phyloP scores from a whole-genome alignment of 2,888 invertebrate species.

The Drosophila anceps region DNA sequence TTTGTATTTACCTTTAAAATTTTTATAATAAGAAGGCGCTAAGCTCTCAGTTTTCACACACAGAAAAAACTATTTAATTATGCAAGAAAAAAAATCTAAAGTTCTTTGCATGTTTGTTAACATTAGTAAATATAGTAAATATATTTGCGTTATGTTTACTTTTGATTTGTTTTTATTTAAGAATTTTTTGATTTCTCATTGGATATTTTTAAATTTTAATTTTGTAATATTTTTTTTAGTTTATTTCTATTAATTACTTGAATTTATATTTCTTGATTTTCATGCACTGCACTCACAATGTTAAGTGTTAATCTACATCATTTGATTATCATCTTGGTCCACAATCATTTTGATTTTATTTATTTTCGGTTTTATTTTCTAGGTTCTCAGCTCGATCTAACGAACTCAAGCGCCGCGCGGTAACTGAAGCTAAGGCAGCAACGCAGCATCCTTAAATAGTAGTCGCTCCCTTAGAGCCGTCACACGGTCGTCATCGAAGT shows the following conservation, averaged over 20 bases:
- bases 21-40: background rate
- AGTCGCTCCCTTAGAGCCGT: constrained; percentile 41
- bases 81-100: background rate
- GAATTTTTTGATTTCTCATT: background rate
- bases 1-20: background rate
- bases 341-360: constrained; percentile 14
- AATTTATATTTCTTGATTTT: constrained; percentile 5
- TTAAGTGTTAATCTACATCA: constrained; percentile 17
- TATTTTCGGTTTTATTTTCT: constrained; percentile 8
- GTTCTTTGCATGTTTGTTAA: background rate
- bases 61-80: background rate
- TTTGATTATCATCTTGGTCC: constrained; percentile 60
- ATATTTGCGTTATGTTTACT: background rate
- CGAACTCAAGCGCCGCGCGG: constrained; percentile 82
- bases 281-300: constrained; percentile 33
- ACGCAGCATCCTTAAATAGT: constrained; percentile 84
- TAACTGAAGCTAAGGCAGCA: constrained; percentile 81
- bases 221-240: background rate
- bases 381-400: constrained; percentile 73
- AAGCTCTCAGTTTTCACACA: background rate
- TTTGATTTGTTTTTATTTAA: background rate
- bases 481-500: constrained; percentile 48
- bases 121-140: background rate
- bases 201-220: background rate
- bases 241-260: background rate